Conservation (phyloP, 2,888 invertebrate genomes). For the Galerucella nymphaeae region DNA sequence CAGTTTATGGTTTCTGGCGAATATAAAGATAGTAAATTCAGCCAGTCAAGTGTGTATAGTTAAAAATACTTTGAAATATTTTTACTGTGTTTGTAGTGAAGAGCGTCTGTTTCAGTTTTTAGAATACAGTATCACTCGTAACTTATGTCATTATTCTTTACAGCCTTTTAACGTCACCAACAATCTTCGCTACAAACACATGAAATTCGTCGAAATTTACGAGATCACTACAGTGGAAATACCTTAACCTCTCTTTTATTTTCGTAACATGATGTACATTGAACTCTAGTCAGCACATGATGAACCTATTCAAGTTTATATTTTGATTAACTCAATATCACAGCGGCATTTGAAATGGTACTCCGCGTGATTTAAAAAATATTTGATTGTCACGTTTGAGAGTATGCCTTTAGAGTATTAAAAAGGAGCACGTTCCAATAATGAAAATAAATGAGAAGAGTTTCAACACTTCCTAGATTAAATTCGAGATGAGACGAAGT, state of each 20-base stretch:
- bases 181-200: not conserved
- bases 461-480: conserved; percentile 34
- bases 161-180: not conserved
- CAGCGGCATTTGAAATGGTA: too few relatives aligned
- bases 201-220: not conserved
- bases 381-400: conserved; percentile 26
- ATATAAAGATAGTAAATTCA: not conserved
- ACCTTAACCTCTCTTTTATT: too few relatives aligned
- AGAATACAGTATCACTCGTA: not conserved
- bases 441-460: conserved; percentile 28
- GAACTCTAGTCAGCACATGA: too few relatives aligned
- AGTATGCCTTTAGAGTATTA: conserved; percentile 23
- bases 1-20: not conserved
- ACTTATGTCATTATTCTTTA: not conserved
- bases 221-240: too few relatives aligned
- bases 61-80: not conserved
- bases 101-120: not conserved
- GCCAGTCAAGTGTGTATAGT: not conserved
- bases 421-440: conserved; percentile 26
- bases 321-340: too few relatives aligned
- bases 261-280: too few relatives aligned
- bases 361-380: not conserved
- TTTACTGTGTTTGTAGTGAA: not conserved
- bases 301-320: too few relatives aligned
- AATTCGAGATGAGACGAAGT: conserved; percentile 31